Evolutionary conservation across 2,888 invertebrate species (phyloP).

Genomic region (Diarsia rubi): DNA sequence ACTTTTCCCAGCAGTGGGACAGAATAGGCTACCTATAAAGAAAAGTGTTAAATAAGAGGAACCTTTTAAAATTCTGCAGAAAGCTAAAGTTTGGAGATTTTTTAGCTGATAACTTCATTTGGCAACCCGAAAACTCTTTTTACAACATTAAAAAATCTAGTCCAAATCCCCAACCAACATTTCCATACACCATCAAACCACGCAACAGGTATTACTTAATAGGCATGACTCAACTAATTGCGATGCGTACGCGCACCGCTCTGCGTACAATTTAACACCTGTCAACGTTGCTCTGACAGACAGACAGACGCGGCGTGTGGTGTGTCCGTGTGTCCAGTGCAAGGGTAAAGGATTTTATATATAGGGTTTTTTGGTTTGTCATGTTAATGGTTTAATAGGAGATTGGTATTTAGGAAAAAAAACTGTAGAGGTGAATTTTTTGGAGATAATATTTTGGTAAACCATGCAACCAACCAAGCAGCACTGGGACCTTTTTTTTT

Average conservation of each 20-base stretch:
- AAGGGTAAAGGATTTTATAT: constrained; percentile 46
- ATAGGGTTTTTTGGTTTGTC: background rate
- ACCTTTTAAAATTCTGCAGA: background rate
- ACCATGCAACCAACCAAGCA: no score
- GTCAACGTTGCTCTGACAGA: constrained; percentile 84
- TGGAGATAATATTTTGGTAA: background rate
- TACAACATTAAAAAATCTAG: constrained; percentile 8
- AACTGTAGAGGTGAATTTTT: background rate
- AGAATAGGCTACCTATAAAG: no score
- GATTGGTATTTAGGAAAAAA: background rate
- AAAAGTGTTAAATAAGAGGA: background rate
- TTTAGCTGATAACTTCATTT: background rate
- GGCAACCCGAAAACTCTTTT: background rate
- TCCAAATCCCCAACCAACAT: constrained; percentile 25
- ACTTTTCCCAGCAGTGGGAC: no score
- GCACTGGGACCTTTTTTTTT: no score
- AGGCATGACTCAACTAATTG: constrained; percentile 85
- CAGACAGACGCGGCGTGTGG: constrained; percentile 77
- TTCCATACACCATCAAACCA: constrained; percentile 16
- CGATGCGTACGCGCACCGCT: constrained; percentile 75
- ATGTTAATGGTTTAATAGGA: constrained; percentile 30
- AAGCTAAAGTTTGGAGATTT: background rate
- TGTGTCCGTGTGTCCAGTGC: constrained; percentile 57
- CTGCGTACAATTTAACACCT: constrained; percentile 86
- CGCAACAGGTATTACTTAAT: constrained; percentile 78